Evolutionary conservation across 2,113 vertebrate genomes (phyloP).

Genomic region (Sorex fumeus): DNA sequence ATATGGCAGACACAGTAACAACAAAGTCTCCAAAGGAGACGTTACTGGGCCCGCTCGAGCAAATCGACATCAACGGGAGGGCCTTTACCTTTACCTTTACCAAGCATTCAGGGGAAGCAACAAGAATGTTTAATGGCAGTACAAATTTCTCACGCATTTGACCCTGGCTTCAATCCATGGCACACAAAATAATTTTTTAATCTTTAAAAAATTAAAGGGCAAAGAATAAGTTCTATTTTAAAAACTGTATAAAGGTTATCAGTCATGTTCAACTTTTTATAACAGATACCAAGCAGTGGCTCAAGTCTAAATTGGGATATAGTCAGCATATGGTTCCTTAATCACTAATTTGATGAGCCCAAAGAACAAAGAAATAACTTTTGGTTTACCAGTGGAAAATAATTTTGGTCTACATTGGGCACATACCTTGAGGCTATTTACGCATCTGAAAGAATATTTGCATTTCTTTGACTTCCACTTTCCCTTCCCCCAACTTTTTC

Average conservation of each 20-base stretch:
- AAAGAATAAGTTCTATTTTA: not conserved
- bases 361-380: not conserved
- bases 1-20: no score
- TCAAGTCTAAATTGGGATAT: not conserved
- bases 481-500: conserved; percentile 99
- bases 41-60: no score
- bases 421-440: conserved; percentile 97
- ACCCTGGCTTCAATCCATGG: no score
- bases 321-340: no score
- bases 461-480: conserved; percentile 99
- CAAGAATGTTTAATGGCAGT: no score
- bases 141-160: no score
- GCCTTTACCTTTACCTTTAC: no score
- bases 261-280: not conserved
- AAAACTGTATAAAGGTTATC: not conserved
- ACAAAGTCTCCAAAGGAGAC: no score
- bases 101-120: no score
- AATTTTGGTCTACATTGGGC: not conserved
- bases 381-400: conserved; percentile 25
- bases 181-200: no score
- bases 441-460: conserved; percentile 99
- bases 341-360: not conserved
- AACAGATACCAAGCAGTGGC: conserved; percentile 38
- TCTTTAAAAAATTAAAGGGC: not conserved
- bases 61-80: no score